Base-by-base conservation (phyloP, 2,797 vertebrate species). In the Sebastes matsubarae region DNA sequence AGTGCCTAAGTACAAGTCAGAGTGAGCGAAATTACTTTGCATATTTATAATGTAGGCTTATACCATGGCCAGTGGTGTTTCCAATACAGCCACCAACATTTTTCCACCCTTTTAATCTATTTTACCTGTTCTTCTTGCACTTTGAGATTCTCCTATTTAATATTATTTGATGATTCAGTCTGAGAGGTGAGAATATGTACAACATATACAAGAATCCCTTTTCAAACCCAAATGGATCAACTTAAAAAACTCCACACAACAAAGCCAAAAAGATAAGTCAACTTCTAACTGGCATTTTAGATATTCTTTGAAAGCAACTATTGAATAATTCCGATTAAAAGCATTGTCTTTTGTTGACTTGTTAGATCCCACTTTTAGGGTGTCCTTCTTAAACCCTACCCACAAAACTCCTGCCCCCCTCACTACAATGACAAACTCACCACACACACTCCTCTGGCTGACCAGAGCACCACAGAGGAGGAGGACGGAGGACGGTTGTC, bases 391-490 rank as follows among this genome's bases (percentile, higher is more conserved):
- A 76, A 32, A 58, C 12, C 16, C 14, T n/a, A 6, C 50, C 65
- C 36, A 27, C 24, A 10, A 59, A 80, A 10, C 55, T 71, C 64
- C 50, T 42, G 18, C 32, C 54, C 58, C 71, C 61, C 66, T 69
- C 66, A 52, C 46, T 20, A 10, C 20, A 50, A 54, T 16, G 72
- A 68, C 8, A 79, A 60, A 55, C 52, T 24, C 36, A 66, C 54
- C 69, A 46, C 73, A 59, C 73, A 59, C 72, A 54, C 66, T 74
- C 38, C 64, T 46, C 59, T 42, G 68, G 68, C n/a, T 4, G 3
- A 65, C 38, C 59, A 38, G 22, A 74, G 64, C 38, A 1, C 36
- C 34, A 58, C 64, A 38, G 64, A 74, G 59, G 57, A 75, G 63
- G 16, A 42, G 14, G 67, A 75, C 13, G 18, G 52, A 77, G 68